Conservation (phyloP, 2,113 vertebrate species). For the Menidia beryllina region DNA sequence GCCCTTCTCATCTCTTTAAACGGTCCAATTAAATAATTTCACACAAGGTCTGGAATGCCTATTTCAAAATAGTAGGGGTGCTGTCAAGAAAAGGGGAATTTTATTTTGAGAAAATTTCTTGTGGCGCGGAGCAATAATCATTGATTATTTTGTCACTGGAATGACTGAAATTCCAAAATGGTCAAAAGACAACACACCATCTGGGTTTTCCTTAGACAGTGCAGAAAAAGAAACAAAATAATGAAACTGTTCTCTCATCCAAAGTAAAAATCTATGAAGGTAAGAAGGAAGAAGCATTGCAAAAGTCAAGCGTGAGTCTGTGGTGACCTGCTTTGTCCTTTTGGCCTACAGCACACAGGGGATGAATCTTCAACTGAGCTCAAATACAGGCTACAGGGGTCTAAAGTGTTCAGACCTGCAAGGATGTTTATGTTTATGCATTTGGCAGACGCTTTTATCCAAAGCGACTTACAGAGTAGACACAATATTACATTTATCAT, state of each 20-base stretch:
- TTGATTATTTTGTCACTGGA: constrained; percentile 53
- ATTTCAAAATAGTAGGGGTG: constrained; percentile 3
- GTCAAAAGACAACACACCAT: constrained; percentile 29
- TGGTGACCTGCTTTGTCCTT: constrained; percentile 53
- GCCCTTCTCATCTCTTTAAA: constrained; percentile 41
- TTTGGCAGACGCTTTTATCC: too few species aligned
- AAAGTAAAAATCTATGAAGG: constrained; percentile 37
- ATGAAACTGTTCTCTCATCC: constrained; percentile 38
- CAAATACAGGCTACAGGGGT: neutral
- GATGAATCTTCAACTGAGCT: constrained; percentile 21
- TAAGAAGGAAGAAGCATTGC: constrained; percentile 12
- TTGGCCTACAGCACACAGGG: constrained; percentile 14
- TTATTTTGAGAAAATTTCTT: constrained; percentile 25
- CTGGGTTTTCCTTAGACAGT: constrained; percentile 16
- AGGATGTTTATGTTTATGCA: too few species aligned
- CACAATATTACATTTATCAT: too few species aligned
- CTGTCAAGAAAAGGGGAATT: constrained; percentile 16
- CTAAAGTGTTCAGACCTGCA: constrained; percentile 17
- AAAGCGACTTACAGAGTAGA: too few species aligned
- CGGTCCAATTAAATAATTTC: constrained; percentile 35
- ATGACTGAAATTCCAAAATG: constrained; percentile 44
- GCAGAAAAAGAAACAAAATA: constrained; percentile 15
- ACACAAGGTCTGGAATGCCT: constrained; percentile 30
- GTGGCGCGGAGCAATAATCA: constrained; percentile 34
- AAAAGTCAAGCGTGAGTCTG: constrained; percentile 53